Conservation (phyloP, 1,140 invertebrate species). For the Heliconius eleuchia region DNA sequence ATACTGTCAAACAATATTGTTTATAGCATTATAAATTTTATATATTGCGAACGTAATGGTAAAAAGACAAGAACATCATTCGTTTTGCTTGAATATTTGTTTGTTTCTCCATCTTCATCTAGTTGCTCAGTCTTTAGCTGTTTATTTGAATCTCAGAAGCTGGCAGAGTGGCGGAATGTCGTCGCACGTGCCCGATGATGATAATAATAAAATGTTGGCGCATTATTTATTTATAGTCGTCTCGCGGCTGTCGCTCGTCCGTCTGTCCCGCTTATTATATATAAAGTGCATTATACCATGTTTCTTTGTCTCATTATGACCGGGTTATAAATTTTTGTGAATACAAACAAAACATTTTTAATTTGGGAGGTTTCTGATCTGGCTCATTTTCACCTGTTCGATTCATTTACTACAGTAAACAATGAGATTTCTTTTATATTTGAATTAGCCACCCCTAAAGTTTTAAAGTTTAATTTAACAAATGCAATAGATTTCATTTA, state of each 20-base stretch:
- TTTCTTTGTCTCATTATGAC: slow-evolving; percentile 56
- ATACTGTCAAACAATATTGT: not conserved
- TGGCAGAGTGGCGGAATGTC: slow-evolving; percentile 72
- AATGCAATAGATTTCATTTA: no score
- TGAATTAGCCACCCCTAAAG: not conserved
- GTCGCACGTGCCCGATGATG: slow-evolving; percentile 74
- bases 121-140: slow-evolving; percentile 30
- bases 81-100: not conserved
- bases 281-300: slow-evolving; percentile 49
- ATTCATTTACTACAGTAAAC: not conserved
- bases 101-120: slow-evolving; percentile 20
- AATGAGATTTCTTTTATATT: not conserved
- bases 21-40: not conserved
- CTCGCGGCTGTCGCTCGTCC: slow-evolving; percentile 75
- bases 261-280: slow-evolving; percentile 61
- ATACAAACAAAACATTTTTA: slow-evolving; percentile 42
- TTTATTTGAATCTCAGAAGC: slow-evolving; percentile 52
- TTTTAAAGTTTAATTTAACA: no score
- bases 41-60: not conserved
- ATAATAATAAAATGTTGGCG: slow-evolving; percentile 80
- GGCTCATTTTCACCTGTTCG: slow-evolving; percentile 11
- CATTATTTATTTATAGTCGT: slow-evolving; percentile 79
- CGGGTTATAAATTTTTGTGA: slow-evolving; percentile 49
- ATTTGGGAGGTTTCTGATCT: slow-evolving; percentile 18
- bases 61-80: slow-evolving; percentile 1